Evolutionary conservation across 1,140 invertebrate genomes (phyloP).

Genomic region (Halesus radiatus): DNA sequence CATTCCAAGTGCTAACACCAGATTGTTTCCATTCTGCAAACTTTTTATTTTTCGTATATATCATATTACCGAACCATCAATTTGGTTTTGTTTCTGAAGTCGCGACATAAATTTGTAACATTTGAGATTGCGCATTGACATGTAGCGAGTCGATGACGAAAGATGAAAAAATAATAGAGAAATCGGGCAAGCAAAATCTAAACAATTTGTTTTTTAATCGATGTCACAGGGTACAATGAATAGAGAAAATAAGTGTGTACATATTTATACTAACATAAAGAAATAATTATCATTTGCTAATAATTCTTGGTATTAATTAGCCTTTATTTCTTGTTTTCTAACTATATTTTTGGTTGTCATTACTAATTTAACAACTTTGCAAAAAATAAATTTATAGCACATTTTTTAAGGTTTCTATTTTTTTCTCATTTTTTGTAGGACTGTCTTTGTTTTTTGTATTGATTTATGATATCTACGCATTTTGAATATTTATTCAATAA

Average conservation of each 20-base stretch:
- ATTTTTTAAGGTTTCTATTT: too few species aligned
- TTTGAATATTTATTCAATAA: background rate
- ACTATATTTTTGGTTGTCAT: slow-evolving; percentile 3
- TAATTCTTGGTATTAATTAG: slow-evolving; percentile 7
- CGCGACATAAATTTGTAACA: too few species aligned
- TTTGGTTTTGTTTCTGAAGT: too few species aligned
- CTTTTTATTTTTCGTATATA: too few species aligned
- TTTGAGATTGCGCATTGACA: too few species aligned
- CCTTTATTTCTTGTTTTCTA: background rate
- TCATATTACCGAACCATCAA: too few species aligned
- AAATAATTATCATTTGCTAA: slow-evolving; percentile 39
- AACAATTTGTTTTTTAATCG: slow-evolving; percentile 56
- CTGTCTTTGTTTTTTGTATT: background rate
- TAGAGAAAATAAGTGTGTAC: slow-evolving; percentile 55
- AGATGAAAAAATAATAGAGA: slow-evolving; percentile 6
- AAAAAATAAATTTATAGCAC: background rate
- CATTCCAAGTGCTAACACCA: too few species aligned
- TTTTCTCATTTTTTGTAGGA: background rate
- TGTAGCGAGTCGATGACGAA: too few species aligned
- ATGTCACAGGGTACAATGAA: slow-evolving; percentile 56
- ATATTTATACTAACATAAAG: slow-evolving; percentile 45
- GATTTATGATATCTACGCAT: background rate
- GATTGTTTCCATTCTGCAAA: too few species aligned
- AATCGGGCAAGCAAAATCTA: slow-evolving; percentile 20
- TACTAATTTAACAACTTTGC: background rate